Percentiles rank a stretch among this genome's conserved stretches.
These are phyloP conservation scores for Proterorhinus semilunaris DNA, from an alignment of 2,113 vertebrate genomes.

Conservation along the genomic window DNA sequence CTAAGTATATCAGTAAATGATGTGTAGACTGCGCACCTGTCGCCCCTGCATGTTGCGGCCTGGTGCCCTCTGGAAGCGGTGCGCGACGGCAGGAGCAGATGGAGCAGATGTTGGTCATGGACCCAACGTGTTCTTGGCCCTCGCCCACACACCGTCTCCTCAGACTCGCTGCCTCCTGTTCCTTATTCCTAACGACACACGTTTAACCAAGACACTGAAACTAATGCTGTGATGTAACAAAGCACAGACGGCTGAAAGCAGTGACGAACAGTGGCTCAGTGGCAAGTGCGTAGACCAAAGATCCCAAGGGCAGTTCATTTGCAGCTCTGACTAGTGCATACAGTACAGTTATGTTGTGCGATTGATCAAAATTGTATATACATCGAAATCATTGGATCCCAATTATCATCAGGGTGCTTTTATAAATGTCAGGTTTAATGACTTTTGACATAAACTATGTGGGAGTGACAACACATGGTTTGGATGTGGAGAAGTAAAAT, in stretches of 20 bases:
- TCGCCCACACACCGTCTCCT: conserved; percentile 48
- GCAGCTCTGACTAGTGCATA: no score
- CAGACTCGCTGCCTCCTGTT: conserved; percentile 40
- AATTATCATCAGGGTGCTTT: no score
- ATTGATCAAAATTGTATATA: no score
- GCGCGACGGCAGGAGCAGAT: conserved; percentile 49
- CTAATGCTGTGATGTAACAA: not conserved
- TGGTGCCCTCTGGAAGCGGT: conserved; percentile 9
- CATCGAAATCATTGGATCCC: no score
- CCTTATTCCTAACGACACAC: conserved; percentile 16
- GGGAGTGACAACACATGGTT: no score
- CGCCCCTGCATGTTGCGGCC: conserved; percentile 13
- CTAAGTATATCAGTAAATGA: not conserved
- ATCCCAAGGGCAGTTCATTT: no score
- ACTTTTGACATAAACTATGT: no score
- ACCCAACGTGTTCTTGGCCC: conserved; percentile 45
- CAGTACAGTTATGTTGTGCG: no score
- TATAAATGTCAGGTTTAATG: no score
- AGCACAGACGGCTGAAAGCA: not conserved
- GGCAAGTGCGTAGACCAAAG: no score
- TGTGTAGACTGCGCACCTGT: conserved; percentile 31
- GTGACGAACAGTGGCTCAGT: no score
- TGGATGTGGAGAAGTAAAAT: no score
- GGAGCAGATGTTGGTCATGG: conserved; percentile 64
- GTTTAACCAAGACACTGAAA: conserved; percentile 19